Percentiles rank a stretch among this genome's conserved stretches.
Evolutionary conservation across 2,797 vertebrate genomes (phyloP).

Genomic region (Phoeniculus purpureus): DNA sequence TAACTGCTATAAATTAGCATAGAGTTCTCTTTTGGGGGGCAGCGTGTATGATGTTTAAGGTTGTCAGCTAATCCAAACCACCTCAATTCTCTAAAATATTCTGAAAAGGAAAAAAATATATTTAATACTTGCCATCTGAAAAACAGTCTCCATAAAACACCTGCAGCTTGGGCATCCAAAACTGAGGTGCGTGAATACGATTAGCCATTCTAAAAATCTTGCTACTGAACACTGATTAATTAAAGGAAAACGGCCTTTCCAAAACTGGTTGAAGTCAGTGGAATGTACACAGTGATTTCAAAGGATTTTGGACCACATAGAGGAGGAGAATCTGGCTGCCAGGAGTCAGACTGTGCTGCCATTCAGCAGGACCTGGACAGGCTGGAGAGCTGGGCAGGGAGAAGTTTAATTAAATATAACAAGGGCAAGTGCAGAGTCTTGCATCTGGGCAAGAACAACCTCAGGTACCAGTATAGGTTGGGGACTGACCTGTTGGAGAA

Average conservation of each 20-base stretch:
- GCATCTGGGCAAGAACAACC: too few relatives aligned
- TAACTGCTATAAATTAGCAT: neutral
- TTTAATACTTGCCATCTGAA: neutral
- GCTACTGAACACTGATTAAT: neutral
- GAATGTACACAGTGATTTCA: neutral
- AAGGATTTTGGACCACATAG: neutral
- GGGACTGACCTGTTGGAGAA: too few relatives aligned
- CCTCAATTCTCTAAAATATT: neutral
- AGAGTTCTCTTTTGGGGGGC: neutral
- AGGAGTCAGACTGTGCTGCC: neutral
- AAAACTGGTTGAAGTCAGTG: neutral
- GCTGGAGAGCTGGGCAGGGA: too few relatives aligned
- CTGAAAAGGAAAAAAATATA: neutral
- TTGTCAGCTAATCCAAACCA: neutral
- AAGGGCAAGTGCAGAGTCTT: too few relatives aligned
- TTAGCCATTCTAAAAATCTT: neutral
- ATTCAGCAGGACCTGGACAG: too few relatives aligned
- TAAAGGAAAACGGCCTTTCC: neutral
- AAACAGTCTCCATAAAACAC: neutral
- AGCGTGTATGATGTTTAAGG: neutral
- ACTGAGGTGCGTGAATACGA: neutral
- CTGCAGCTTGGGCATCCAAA: neutral
- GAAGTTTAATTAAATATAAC: too few relatives aligned
- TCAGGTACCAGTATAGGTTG: too few relatives aligned
- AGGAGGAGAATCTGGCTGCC: neutral